Percentiles rank a stretch among this genome's conserved stretches.
Conservation (phyloP, 2,113 vertebrate genomes). For the Colinus virginianus region DNA sequence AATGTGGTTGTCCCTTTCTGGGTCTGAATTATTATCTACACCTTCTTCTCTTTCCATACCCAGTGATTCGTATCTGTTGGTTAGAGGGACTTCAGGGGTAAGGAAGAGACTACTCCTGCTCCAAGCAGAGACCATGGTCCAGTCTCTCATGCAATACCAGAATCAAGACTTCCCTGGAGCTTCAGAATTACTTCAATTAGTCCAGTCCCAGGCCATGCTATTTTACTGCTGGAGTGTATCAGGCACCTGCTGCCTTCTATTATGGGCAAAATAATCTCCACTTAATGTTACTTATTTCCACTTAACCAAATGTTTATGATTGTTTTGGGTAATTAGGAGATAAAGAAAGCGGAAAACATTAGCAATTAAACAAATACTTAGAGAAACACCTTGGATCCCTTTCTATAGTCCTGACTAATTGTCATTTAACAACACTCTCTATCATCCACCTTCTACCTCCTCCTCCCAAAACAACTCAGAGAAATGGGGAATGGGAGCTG, state of each 20-base stretch:
- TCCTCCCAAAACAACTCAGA: too few species aligned
- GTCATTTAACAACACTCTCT: too few species aligned
- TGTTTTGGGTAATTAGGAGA: not conserved
- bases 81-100: too few species aligned
- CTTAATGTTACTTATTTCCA: not conserved
- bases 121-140: too few species aligned
- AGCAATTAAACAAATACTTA: not conserved
- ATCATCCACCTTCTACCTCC: too few species aligned
- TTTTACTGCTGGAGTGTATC: not conserved
- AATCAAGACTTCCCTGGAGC: not conserved
- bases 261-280: not conserved
- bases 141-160: not conserved
- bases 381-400: not conserved
- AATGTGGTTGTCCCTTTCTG: too few species aligned
- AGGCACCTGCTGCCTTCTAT: not conserved
- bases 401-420: not conserved
- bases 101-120: too few species aligned
- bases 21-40: too few species aligned
- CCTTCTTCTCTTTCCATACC: too few species aligned
- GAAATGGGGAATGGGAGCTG: too few species aligned
- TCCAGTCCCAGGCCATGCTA: not conserved
- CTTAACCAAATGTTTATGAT: not conserved
- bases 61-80: too few species aligned
- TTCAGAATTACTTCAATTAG: not conserved
- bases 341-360: not conserved